phyloP scores from a whole-genome alignment of 2,113 vertebrate species.

The Cavia porcellus region DNA sequence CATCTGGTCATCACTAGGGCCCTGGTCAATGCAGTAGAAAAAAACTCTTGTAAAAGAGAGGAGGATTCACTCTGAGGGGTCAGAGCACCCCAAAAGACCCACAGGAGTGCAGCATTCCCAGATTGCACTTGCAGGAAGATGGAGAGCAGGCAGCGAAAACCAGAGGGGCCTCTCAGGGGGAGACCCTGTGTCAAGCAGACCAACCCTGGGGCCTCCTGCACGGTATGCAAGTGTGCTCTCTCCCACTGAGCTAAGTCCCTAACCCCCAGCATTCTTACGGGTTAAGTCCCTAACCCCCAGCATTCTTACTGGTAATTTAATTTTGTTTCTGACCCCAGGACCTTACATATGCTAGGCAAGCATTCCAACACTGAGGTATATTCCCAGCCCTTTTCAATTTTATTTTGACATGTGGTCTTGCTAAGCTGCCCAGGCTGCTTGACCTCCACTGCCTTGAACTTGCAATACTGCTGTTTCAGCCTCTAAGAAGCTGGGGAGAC shows the following conservation, averaged over 20 bases:
- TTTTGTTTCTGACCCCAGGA: background rate
- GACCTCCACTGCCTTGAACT: background rate
- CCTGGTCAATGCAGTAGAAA: background rate
- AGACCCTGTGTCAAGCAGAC: background rate
- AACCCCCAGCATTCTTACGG: background rate
- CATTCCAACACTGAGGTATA: background rate
- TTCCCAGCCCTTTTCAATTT: background rate
- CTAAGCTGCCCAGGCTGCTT: background rate
- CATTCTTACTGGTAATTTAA: background rate
- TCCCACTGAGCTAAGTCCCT: background rate
- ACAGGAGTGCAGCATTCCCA: background rate
- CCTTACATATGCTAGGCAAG: background rate
- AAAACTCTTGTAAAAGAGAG: background rate
- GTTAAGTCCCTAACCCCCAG: background rate
- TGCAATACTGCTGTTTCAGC: background rate
- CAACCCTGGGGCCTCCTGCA: fast-evolving
- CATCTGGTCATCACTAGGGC: background rate
- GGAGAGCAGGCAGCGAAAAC: background rate
- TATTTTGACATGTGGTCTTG: background rate
- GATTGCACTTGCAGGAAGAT: background rate
- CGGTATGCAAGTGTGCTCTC: background rate
- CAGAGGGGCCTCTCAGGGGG: background rate
- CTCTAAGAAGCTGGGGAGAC: background rate
- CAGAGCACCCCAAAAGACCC: background rate
- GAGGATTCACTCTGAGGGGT: background rate